These are phyloP conservation scores for Alectoris magna DNA, from an alignment of 2,797 vertebrate genomes.

Conservation along the genomic window DNA sequence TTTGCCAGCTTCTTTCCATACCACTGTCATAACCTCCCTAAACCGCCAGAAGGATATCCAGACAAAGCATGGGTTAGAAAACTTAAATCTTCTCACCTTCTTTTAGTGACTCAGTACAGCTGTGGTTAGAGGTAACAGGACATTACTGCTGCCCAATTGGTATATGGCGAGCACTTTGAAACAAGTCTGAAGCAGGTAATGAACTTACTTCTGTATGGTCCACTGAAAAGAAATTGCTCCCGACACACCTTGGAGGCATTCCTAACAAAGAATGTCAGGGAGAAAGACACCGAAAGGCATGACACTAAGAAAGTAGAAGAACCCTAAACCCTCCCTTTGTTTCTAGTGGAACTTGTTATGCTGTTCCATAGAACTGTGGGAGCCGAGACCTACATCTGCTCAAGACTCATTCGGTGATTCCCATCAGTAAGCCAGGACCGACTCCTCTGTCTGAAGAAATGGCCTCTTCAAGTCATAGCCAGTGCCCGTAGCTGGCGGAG, in stretches of 20 bases:
- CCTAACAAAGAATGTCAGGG: background rate
- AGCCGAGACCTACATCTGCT: background rate
- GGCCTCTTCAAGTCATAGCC: background rate
- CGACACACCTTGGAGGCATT: fast-evolving
- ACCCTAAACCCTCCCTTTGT: background rate
- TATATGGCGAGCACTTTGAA: background rate
- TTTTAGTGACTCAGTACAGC: background rate
- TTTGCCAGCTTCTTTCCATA: background rate
- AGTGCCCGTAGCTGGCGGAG: background rate
- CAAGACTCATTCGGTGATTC: background rate
- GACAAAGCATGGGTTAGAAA: background rate
- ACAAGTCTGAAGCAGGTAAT: background rate
- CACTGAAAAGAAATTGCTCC: background rate
- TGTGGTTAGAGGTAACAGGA: background rate
- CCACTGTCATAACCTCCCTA: background rate
- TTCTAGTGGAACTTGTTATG: background rate
- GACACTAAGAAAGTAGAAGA: background rate
- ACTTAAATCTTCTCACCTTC: background rate
- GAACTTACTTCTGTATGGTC: background rate
- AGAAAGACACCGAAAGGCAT: background rate
- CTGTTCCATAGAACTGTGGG: background rate
- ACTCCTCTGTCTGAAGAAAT: background rate
- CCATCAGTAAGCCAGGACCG: background rate
- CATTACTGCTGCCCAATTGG: fast-evolving
- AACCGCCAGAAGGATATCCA: background rate